Evolutionary conservation across 2,888 invertebrate genomes (phyloP).

Genomic region (Aleiodes alternator): DNA sequence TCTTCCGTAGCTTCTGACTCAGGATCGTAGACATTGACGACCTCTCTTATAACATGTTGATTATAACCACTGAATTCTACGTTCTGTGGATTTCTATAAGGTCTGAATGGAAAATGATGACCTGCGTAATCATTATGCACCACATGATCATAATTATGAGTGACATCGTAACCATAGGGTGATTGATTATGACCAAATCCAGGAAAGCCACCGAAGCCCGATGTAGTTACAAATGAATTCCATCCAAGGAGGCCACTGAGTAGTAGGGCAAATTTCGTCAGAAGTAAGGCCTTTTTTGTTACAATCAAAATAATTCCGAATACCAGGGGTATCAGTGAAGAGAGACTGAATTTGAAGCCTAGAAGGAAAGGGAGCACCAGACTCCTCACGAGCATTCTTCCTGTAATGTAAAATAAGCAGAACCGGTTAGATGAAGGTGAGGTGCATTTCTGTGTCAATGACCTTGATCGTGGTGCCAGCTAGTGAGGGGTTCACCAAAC

Average conservation of each 20-base stretch:
- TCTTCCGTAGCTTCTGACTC: conserved; percentile 58
- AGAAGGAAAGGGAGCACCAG: conserved; percentile 86
- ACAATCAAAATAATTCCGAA: conserved; percentile 84
- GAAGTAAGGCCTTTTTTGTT: conserved; percentile 85
- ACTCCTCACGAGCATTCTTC: conserved; percentile 83
- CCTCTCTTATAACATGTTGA: conserved; percentile 69
- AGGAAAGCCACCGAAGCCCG: conserved; percentile 50
- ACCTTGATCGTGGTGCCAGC: conserved; percentile 70
- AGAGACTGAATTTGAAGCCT: conserved; percentile 87
- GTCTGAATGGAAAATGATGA: conserved; percentile 58
- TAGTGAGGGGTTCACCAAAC: conserved; percentile 53
- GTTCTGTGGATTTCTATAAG: conserved; percentile 56
- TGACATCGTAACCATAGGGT: conserved; percentile 51
- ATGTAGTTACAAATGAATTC: conserved; percentile 71
- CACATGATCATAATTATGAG: conserved; percentile 52
- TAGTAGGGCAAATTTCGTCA: conserved; percentile 85
- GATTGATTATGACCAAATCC: conserved; percentile 43
- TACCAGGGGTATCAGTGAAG: conserved; percentile 84
- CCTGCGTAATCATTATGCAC: conserved; percentile 54
- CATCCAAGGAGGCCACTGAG: conserved; percentile 83
- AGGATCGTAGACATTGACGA: conserved; percentile 69
- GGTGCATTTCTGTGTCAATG: conserved; percentile 40
- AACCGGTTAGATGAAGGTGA: conserved; percentile 39
- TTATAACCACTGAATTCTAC: conserved; percentile 58
- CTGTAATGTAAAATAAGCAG: conserved; percentile 77